Evolutionary conservation across 2,797 vertebrate species (phyloP).

Genomic region (Limosa lapponica): DNA sequence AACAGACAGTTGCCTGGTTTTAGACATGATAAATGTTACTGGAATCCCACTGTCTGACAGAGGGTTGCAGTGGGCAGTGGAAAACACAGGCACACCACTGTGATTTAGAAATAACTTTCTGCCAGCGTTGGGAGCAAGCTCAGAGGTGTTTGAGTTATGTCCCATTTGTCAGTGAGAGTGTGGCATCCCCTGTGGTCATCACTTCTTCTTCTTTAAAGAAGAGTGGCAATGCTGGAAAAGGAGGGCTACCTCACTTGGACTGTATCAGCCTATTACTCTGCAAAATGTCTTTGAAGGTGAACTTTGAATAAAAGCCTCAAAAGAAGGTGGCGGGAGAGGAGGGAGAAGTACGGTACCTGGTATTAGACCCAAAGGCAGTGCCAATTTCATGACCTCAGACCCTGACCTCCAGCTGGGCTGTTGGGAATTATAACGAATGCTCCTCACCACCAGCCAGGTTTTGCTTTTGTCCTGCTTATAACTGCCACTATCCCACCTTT

Average conservation of each 20-base stretch:
- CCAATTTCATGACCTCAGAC: neutral
- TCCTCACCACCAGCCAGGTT: constrained; percentile 24
- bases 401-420: neutral
- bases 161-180: neutral
- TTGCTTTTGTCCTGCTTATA: constrained; percentile 41
- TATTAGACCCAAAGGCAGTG: neutral
- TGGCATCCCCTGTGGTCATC: neutral
- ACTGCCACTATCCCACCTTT: constrained; percentile 12
- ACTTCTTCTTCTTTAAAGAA: neutral
- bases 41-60: neutral
- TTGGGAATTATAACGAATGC: neutral
- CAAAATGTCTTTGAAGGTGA: neutral
- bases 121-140: neutral
- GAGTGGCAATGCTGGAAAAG: neutral
- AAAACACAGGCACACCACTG: neutral
- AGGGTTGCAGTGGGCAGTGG: neutral
- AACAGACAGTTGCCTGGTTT: neutral
- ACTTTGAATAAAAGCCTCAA: constrained; percentile 1
- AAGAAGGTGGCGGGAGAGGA: neutral
- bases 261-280: neutral
- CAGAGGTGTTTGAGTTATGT: neutral
- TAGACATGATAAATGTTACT: neutral
- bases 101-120: constrained; percentile 24
- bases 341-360: neutral
- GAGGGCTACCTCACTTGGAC: neutral